Conservation (phyloP, 2,113 vertebrate genomes). For the Semicossyphus pulcher region DNA sequence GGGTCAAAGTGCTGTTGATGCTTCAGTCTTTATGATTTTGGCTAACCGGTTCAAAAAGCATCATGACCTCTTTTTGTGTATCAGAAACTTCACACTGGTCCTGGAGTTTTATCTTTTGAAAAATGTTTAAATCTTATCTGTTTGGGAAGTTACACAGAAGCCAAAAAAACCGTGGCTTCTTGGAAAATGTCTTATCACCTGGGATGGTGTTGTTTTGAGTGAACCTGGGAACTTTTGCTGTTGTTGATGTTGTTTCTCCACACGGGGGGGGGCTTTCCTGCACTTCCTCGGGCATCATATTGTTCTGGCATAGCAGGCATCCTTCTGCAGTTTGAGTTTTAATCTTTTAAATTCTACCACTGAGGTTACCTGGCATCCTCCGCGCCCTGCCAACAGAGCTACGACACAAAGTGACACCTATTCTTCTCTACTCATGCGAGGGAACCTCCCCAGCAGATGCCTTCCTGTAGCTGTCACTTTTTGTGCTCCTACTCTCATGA, state of each 20-base stretch:
- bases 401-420: slow-evolving; percentile 47
- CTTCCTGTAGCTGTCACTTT: slow-evolving; percentile 49
- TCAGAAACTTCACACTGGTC: slow-evolving; percentile 22
- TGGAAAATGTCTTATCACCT: slow-evolving; percentile 59
- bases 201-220: slow-evolving; percentile 15
- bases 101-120: slow-evolving; percentile 16
- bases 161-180: slow-evolving; percentile 19
- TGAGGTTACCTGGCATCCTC: slow-evolving; percentile 16
- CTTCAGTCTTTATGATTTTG: slow-evolving; percentile 25
- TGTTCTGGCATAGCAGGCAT: slow-evolving; percentile 24
- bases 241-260: slow-evolving; percentile 5
- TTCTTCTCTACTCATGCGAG: slow-evolving; percentile 49
- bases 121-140: neutral
- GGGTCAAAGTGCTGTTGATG: slow-evolving; percentile 50
- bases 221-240: neutral
- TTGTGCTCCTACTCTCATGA: slow-evolving; percentile 30
- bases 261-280: slow-evolving; percentile 1
- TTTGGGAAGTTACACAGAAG: slow-evolving; percentile 17
- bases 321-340: neutral
- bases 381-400: slow-evolving; percentile 8
- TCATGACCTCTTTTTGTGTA: slow-evolving; percentile 27
- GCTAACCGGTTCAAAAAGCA: slow-evolving; percentile 26
- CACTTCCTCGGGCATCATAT: neutral
- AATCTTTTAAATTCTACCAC: neutral
- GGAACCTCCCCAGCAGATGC: slow-evolving; percentile 24